These are phyloP conservation scores for Rhimphoctona megacephalus DNA, from an alignment of 2,888 invertebrate genomes.

Conservation along the genomic window DNA sequence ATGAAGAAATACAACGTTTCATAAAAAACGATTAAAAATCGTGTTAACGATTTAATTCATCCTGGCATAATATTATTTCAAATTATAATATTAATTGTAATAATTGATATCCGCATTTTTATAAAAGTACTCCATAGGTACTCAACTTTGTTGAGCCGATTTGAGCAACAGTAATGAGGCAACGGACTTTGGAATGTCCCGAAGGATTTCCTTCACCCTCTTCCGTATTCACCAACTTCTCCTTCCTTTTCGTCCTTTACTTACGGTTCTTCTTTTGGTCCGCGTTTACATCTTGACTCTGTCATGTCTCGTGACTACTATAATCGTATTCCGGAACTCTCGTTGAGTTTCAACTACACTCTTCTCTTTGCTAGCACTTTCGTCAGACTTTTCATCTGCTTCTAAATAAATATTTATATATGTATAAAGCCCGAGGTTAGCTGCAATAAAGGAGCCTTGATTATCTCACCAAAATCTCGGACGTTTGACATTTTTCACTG, in stretches of 20 bases:
- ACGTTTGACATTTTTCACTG: conserved; percentile 28
- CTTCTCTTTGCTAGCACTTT: conserved; percentile 30
- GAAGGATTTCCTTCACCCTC: conserved; percentile 14
- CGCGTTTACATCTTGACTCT: conserved; percentile 58
- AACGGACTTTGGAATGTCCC: not conserved
- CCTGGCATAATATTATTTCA: too few species aligned
- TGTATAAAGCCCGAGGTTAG: conserved; percentile 10
- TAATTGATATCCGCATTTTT: not conserved
- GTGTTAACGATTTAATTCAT: too few species aligned
- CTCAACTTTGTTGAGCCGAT: not conserved
- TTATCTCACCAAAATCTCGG: conserved; percentile 19
- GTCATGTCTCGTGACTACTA: conserved; percentile 55
- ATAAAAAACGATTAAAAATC: too few species aligned
- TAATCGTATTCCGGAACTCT: conserved; percentile 60
- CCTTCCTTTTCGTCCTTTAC: conserved; percentile 13
- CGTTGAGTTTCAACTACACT: conserved; percentile 52
- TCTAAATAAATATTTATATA: not conserved
- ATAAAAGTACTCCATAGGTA: not conserved
- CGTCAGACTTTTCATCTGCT: conserved; percentile 12
- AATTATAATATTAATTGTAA: too few species aligned
- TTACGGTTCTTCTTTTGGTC: conserved; percentile 16
- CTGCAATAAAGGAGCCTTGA: conserved; percentile 47
- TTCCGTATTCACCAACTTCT: conserved; percentile 12
- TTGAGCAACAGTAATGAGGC: not conserved
- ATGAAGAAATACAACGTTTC: too few species aligned